Base-by-base conservation (phyloP, 2,113 vertebrate genomes). In the Rhizomys pruinosus region DNA sequence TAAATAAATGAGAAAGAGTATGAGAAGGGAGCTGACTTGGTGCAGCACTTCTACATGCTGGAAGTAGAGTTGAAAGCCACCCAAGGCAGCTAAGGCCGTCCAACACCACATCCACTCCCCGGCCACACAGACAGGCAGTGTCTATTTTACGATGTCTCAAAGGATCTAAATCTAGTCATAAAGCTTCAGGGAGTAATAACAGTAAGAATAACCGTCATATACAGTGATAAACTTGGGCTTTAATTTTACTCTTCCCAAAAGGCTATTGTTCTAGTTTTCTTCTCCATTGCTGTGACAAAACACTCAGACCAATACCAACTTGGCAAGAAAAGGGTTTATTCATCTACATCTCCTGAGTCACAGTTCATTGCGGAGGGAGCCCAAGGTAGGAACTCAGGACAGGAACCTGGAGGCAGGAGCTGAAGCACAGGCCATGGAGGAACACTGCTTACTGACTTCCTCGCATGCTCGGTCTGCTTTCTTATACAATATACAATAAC, bases 171-270 rank as follows among this genome's bases (percentile, higher is more conserved):
- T 20, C 37, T 29, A n/a, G 59, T 55, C 72, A 69, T 9, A 61
- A 25, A n/a, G 82, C 78, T 61, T 76, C 13, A 3, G n/a, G 61
- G 71, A 94, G 63, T 19, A 68, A 34, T 34, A 55, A 52, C 1
- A 79, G 63, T 37, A 78, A 77, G 29, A 71, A 44, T 17, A 71
- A 68, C 52, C 59, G 68, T 55, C 80, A 68, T 77, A 90, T 25
- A 87, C 32, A 72, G 27, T 57, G 20, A 61, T n/a, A 52, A 32
- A 72, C 79, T 52, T 79, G 19, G 19, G 34, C 66, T 84, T 92
- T 91, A 27, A 76, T 52, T 91, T 80, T 61, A 84, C 74, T 91
- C 37, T 88, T 72, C 39, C 79, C 44, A 52, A 42, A 81, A 34
- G 16, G 27, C n/a, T n/a, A n/a, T n/a, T n/a, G n/a, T n/a, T n/a